Conservation (phyloP, 2,797 vertebrate genomes). For the Glossophaga mutica region DNA sequence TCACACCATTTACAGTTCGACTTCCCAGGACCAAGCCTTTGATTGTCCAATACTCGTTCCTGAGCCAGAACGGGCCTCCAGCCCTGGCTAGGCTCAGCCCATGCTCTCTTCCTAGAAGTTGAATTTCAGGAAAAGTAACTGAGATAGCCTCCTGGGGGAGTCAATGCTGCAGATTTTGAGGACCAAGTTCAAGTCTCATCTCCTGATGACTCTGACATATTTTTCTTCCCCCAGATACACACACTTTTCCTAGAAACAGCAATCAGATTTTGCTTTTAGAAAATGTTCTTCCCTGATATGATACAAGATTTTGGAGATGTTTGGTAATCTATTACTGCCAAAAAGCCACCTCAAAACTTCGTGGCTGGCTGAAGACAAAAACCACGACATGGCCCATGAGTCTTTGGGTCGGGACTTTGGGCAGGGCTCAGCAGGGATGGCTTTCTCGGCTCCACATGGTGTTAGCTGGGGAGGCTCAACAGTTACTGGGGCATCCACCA, state of each 20-base stretch:
- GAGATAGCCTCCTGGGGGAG: neutral
- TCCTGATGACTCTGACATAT: neutral
- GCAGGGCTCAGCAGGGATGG: neutral
- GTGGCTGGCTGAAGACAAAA: neutral
- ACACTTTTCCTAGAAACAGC: neutral
- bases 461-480: accelerated
- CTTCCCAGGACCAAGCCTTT: neutral
- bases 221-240: neutral
- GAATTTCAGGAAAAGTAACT: neutral
- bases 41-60: neutral
- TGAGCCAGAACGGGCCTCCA: neutral
- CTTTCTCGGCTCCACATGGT: neutral
- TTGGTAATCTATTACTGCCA: neutral
- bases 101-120: neutral
- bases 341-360: neutral
- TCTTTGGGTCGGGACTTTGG: neutral
- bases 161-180: neutral
- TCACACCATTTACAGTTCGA: accelerated
- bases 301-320: neutral
- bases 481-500: too few relatives aligned
- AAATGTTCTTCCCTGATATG: neutral
- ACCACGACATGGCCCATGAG: too few relatives aligned
- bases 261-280: neutral
- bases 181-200: neutral
- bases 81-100: neutral